These are phyloP conservation scores for Zaprionus ornatus DNA, from an alignment of 1,140 invertebrate species.

Conservation along the genomic window DNA sequence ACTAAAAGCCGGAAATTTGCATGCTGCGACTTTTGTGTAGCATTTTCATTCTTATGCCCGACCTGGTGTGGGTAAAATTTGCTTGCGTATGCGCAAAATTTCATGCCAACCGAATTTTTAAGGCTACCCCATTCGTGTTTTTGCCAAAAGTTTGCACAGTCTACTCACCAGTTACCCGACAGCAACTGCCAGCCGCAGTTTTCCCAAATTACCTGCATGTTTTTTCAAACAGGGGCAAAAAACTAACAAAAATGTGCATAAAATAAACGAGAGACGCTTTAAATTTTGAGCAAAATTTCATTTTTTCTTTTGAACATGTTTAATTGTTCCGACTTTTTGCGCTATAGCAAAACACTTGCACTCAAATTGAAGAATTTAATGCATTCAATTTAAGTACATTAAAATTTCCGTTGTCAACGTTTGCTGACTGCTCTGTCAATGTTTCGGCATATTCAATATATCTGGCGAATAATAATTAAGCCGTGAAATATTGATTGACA, in stretches of 20 bases:
- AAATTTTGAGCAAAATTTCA: neutral
- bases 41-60: constrained; percentile 3
- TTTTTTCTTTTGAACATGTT: neutral
- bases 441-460: neutral
- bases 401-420: neutral
- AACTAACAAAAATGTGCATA: neutral
- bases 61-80: constrained; percentile 48
- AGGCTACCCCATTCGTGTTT: constrained; percentile 4
- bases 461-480: neutral
- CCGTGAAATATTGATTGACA: neutral
- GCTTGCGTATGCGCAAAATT: constrained; percentile 71
- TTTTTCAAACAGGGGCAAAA: constrained; percentile 6
- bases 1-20: constrained; percentile 60
- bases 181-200: constrained; percentile 40
- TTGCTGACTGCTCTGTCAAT: neutral
- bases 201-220: constrained; percentile 16
- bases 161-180: constrained; percentile 41
- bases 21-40: constrained; percentile 38
- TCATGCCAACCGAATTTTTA: constrained; percentile 32
- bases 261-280: constrained; percentile 7
- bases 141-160: constrained; percentile 59
- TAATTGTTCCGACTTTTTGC: neutral
- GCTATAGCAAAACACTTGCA: neutral
- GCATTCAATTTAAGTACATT: neutral
- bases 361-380: neutral